Base-by-base conservation (phyloP, 2,888 invertebrate genomes). In the Piscicola geometra region DNA sequence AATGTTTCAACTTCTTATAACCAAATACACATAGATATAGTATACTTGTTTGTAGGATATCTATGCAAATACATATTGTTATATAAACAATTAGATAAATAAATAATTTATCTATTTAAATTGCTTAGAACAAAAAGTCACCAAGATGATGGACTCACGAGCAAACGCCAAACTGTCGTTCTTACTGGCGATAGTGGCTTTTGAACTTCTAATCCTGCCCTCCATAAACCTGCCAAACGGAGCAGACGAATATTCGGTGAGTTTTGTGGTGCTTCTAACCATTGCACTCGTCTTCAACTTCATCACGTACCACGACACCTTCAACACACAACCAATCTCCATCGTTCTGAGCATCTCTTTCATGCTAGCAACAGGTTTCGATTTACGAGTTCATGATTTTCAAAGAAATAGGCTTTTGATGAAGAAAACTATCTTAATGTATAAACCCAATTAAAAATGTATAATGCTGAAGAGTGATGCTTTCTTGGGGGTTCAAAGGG, bases 281-380 rank as follows among this genome's bases (percentile, higher is more conserved):
- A 73, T 73, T 64, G 18, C 73, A 5, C 18, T 73, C 12, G n/a
- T 64, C 25, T 64, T 73, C 25, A 73, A 73, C 60, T 73, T 35
- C 52, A 36, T 73, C 32, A 73, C 73, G 3, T 73, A 73, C 25
- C 64, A 73, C 15, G 73, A 73, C 21, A 35, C 60, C 25, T 73
- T 60, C 64, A 35, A 30, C 21, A 12, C 33, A 32, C 73, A 73
- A 60, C 73, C 73, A 2, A 73, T 73, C 28, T 52, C 64, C n/a
- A 36, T 73, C 33, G 52, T 73, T 15, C 33, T 73, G 33, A 35
- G 35, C 36, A 36, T 73, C 18, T 73, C 73, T 21, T 73, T 73
- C 35, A 33, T 73, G 64, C n/a, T 47, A n/a, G 47, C 73, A 0
- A 73, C 73, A 56, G 73, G 73, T 73, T 50, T 68, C 9, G 5